These are phyloP conservation scores for Hypselothyrea guttata DNA, from an alignment of 2,888 invertebrate genomes.

Conservation along the genomic window DNA sequence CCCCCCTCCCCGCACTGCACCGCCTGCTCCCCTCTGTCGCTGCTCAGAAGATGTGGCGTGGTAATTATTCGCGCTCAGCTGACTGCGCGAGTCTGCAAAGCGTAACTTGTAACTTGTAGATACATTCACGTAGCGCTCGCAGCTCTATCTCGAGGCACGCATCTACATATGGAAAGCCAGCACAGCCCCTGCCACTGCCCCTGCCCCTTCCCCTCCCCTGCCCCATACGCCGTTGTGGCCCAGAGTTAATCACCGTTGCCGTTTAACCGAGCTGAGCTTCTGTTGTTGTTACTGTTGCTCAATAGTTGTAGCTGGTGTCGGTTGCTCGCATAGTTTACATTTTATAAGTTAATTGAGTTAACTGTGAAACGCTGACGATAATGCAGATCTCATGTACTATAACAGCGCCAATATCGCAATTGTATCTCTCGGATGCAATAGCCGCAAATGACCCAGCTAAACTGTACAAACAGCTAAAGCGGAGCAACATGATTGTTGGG, in stretches of 20 bases:
- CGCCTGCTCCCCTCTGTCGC: not conserved
- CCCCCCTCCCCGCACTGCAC: constrained; percentile 1
- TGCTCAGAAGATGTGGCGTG: constrained; percentile 51
- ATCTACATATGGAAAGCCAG: constrained; percentile 61
- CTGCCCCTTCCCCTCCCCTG: no score
- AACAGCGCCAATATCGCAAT: constrained; percentile 38
- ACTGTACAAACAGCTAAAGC: constrained; percentile 2
- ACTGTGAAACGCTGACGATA: constrained; percentile 75
- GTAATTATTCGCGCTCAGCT: constrained; percentile 80
- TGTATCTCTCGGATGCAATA: constrained; percentile 37
- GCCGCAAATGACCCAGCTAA: constrained; percentile 17
- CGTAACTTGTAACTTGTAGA: constrained; percentile 77
- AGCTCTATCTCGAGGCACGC: constrained; percentile 63
- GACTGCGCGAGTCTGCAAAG: constrained; percentile 74
- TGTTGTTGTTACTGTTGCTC: constrained; percentile 27
- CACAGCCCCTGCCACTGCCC: no score
- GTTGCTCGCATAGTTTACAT: constrained; percentile 69
- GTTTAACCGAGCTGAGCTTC: constrained; percentile 50
- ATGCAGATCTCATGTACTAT: constrained; percentile 67
- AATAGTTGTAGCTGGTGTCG: constrained; percentile 43
- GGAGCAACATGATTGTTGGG: not conserved
- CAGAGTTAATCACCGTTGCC: constrained; percentile 76
- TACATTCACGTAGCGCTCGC: constrained; percentile 59
- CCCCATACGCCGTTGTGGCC: constrained; percentile 53
- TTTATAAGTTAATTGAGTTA: constrained; percentile 80